phyloP scores from a whole-genome alignment of 2,888 invertebrate genomes.

The Stictocephala bisonia region DNA sequence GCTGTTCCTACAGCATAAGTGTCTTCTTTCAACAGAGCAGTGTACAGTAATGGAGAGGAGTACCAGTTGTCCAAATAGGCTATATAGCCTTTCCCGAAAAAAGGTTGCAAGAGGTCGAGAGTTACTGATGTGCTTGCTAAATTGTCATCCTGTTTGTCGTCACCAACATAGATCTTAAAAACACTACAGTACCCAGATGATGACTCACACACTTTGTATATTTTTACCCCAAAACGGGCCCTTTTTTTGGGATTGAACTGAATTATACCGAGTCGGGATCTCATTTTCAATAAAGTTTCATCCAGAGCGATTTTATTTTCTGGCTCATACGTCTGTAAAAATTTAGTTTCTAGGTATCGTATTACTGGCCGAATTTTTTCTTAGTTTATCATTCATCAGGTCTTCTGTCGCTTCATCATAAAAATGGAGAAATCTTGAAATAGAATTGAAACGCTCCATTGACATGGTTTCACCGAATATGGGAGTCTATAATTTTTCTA shows the following conservation, averaged over 20 bases:
- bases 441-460: constrained; percentile 15
- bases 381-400: constrained; percentile 49
- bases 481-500: constrained; percentile 22
- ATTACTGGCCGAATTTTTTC: constrained; percentile 47
- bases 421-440: constrained; percentile 23
- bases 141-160: not conserved
- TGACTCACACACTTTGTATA: constrained; percentile 60
- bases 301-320: constrained; percentile 60
- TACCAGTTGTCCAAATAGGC: constrained; percentile 40
- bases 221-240: constrained; percentile 61
- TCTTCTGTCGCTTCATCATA: constrained; percentile 25
- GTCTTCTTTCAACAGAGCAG: constrained; percentile 11
- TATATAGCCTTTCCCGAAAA: constrained; percentile 29
- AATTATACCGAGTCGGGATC: constrained; percentile 60
- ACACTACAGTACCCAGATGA: constrained; percentile 30
- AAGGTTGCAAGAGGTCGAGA: constrained; percentile 29
- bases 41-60: constrained; percentile 35
- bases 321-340: constrained; percentile 47
- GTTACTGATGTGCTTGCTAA: constrained; percentile 35
- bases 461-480: constrained; percentile 4
- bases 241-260: constrained; percentile 61
- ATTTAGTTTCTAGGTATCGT: constrained; percentile 15
- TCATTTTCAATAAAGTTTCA: constrained; percentile 61
- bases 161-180: constrained; percentile 33
- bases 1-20: constrained; percentile 39